These are phyloP conservation scores for Drosophila aff. DNA, from an alignment of 1,140 invertebrate genomes.

Conservation along the genomic window DNA sequence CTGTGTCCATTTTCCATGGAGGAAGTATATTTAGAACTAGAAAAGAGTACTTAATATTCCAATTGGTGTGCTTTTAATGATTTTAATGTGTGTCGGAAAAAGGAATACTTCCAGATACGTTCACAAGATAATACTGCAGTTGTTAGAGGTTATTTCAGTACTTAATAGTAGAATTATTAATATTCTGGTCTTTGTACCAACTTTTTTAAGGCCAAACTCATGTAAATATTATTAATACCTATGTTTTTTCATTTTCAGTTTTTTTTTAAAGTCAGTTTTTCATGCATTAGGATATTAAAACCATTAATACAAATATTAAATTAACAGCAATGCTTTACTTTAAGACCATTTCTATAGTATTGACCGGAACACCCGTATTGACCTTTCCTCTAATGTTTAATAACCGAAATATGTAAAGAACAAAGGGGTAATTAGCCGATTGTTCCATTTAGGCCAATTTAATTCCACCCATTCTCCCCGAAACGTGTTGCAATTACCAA, in stretches of 20 bases:
- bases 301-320: not conserved
- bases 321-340: not conserved
- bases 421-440: constrained; percentile 24
- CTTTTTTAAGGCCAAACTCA: not conserved
- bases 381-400: not conserved
- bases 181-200: not conserved
- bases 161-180: not conserved
- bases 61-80: not conserved
- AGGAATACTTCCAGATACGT: not conserved
- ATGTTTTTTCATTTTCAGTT: not conserved
- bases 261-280: too few species aligned
- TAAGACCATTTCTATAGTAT: not conserved
- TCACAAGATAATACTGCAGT: not conserved
- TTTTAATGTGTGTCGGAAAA: not conserved
- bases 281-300: too few species aligned
- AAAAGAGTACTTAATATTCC: not conserved
- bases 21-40: not conserved
- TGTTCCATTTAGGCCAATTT: constrained; percentile 12
- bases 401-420: not conserved
- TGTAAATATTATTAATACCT: not conserved
- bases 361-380: not conserved
- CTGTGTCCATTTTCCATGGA: not conserved
- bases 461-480: not conserved
- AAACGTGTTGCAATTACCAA: constrained; percentile 10
- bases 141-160: not conserved